Evolutionary conservation across 2,113 vertebrate genomes (phyloP).

Genomic region (Apeltes quadracus): DNA sequence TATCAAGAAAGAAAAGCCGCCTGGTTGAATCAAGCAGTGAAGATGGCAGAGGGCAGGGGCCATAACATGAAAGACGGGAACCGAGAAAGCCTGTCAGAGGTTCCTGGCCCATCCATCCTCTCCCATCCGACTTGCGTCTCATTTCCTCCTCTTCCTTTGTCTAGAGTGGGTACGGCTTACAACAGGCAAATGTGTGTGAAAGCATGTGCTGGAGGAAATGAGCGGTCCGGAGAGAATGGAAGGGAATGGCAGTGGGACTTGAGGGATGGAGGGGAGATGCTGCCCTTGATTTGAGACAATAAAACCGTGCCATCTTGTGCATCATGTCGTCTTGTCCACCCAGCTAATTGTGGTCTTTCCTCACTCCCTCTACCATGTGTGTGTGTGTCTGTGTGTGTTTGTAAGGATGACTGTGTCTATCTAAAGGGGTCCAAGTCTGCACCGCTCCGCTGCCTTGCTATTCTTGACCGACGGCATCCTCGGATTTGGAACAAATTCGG

Average conservation of each 20-base stretch:
- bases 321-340: slow-evolving; percentile 46
- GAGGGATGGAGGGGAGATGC: slow-evolving; percentile 29
- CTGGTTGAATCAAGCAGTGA: slow-evolving; percentile 54
- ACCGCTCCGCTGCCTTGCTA: slow-evolving; percentile 59
- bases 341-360: slow-evolving; percentile 70
- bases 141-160: slow-evolving; percentile 69
- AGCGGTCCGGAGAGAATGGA: slow-evolving; percentile 19
- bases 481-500: slow-evolving; percentile 51
- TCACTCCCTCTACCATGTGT: slow-evolving; percentile 59
- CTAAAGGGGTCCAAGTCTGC: slow-evolving; percentile 66
- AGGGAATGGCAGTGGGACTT: slow-evolving; percentile 32
- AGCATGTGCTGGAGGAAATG: slow-evolving; percentile 33
- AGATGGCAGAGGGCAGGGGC: slow-evolving; percentile 44
- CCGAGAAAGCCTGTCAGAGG: slow-evolving; percentile 48
- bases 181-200: slow-evolving; percentile 51
- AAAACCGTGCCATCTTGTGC: slow-evolving; percentile 52
- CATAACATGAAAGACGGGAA: slow-evolving; percentile 20
- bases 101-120: slow-evolving; percentile 33
- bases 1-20: slow-evolving; percentile 49
- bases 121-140: slow-evolving; percentile 21
- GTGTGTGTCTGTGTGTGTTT: slow-evolving; percentile 62
- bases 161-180: slow-evolving; percentile 45
- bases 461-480: slow-evolving; percentile 52
- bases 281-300: slow-evolving; percentile 44
- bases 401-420: slow-evolving; percentile 62